Evolutionary conservation across 2,797 vertebrate species (phyloP).

Genomic region (Morus bassanus): DNA sequence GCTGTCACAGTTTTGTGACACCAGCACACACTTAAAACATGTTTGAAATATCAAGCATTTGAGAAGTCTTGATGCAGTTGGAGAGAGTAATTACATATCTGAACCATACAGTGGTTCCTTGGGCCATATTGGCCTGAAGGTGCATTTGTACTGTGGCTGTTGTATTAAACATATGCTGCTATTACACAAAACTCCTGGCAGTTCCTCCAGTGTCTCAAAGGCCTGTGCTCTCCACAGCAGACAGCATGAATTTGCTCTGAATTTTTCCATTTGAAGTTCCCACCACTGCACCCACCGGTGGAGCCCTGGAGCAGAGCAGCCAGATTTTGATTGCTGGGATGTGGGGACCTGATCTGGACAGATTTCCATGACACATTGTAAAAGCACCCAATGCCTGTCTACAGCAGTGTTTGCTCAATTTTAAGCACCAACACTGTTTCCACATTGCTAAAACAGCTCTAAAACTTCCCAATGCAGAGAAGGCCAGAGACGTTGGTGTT

Average conservation of each 20-base stretch:
- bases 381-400: not conserved
- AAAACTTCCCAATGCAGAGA: not conserved
- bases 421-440: not conserved
- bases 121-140: not conserved
- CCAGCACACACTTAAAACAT: not conserved
- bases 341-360: not conserved
- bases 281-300: fast-evolving
- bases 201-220: not conserved
- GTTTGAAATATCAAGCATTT: not conserved
- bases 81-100: not conserved
- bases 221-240: not conserved
- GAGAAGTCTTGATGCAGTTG: not conserved
- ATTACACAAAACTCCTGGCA: not conserved
- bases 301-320: not conserved
- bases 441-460: not conserved
- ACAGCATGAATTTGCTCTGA: not conserved
- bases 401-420: not conserved
- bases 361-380: not conserved
- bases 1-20: not conserved
- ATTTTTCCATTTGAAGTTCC: not conserved
- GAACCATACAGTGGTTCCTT: fast-evolving
- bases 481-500: not conserved
- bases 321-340: not conserved
- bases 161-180: not conserved
- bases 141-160: not conserved